phyloP scores from a whole-genome alignment of 2,888 invertebrate species.

The Synanthedon vespiformis region DNA sequence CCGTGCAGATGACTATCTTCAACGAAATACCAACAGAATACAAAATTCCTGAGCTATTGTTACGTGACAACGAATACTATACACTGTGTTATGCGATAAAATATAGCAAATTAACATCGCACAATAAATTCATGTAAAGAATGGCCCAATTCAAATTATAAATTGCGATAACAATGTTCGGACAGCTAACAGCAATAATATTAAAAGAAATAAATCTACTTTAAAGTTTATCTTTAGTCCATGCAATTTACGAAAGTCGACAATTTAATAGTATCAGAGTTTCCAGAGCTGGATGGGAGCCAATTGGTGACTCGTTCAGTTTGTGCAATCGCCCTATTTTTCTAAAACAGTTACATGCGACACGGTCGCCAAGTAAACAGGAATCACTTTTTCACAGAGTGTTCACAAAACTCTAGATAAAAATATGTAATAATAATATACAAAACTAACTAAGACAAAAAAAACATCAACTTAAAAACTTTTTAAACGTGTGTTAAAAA shows the following conservation, averaged over 20 bases:
- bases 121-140: background rate
- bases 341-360: slow-evolving; percentile 61
- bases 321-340: slow-evolving; percentile 70
- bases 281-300: slow-evolving; percentile 49
- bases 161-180: background rate
- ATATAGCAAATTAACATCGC: background rate
- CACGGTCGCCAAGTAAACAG: slow-evolving; percentile 22
- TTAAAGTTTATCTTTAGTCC: slow-evolving; percentile 10
- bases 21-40: slow-evolving; percentile 40
- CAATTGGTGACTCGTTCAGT: slow-evolving; percentile 55
- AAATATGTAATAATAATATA: too few species aligned
- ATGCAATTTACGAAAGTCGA: slow-evolving; percentile 31
- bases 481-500: too few species aligned
- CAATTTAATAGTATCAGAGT: slow-evolving; percentile 53
- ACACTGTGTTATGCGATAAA: background rate
- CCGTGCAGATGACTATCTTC: slow-evolving; percentile 33
- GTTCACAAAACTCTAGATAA: too few species aligned
- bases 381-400: slow-evolving; percentile 5
- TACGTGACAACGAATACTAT: slow-evolving; percentile 34
- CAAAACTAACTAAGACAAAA: too few species aligned
- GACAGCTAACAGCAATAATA: background rate
- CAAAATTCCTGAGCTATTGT: slow-evolving; percentile 31
- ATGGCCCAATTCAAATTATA: background rate
- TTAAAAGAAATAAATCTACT: background rate
- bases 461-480: too few species aligned